Base-by-base conservation (phyloP, 2,797 vertebrate genomes). In the Mastacembelus armatus region DNA sequence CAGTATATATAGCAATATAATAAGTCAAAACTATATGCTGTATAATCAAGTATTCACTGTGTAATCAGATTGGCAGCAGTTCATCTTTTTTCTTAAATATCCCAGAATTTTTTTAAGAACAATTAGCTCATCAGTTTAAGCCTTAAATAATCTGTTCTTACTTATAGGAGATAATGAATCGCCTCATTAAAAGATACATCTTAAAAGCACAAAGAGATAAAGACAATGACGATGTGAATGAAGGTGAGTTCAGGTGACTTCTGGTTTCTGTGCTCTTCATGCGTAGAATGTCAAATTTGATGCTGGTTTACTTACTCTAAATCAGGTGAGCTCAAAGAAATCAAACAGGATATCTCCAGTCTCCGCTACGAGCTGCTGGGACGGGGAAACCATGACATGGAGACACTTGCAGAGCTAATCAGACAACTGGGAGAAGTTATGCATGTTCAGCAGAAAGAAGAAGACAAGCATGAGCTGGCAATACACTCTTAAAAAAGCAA, bases 301-400 rank as follows among this genome's bases (percentile, higher is more conserved):
- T 1, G 0, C 4, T 21, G 19, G 44, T n/a, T 49, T 3, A 16
- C 48, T 44, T 27, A 2, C 39, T 78, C 29, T 26, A 38, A 51
- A 22, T 10, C 81, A 99, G 97, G 97, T 54, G 96, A 98, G 68
- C 89, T 99, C 71, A 98, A 96, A 76, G 96, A 98, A 85, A 98
- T 99, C 82, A 99, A 99, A 67, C 96, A 97, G 82, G 98, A 99
- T 77, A 98, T 99, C 82, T 98, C 95, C 44, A 96, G 96, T 83
- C 95, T 99, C 19, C 96, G 96, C 3, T 98, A 94, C 33, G 97
- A 98, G 87, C 95, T 99, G 57, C 94, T 99, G 62, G 97, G 97
- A 71, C 94, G 96, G 81, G 95, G 95, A 72, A 94, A 93, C 68
- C 94, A 94, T 5, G 95, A 96, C 73, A 92, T 91, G 55, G 94